Percentiles rank a stretch among this genome's conserved stretches.
Conservation (phyloP, 2,797 vertebrate genomes). For the Etheostoma perlongum region DNA sequence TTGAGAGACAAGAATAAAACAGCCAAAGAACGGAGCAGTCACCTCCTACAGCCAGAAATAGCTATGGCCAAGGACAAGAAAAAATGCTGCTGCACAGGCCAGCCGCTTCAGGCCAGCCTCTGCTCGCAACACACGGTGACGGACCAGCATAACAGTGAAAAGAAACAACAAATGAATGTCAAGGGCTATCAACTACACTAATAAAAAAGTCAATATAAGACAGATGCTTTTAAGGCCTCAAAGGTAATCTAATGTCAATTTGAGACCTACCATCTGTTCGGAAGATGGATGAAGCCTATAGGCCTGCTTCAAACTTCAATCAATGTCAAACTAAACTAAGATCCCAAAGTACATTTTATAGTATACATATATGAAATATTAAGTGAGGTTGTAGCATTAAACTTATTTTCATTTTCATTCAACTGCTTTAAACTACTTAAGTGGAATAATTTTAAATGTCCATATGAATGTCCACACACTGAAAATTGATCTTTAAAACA, state of each 20-base stretch:
- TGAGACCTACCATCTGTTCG: slow-evolving; percentile 64
- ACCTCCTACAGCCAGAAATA: slow-evolving; percentile 68
- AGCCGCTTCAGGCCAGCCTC: slow-evolving; percentile 47
- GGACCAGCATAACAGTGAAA: slow-evolving; percentile 56
- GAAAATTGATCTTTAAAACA: slow-evolving; percentile 2
- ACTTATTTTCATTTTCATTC: slow-evolving; percentile 18
- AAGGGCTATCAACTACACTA: slow-evolving; percentile 61
- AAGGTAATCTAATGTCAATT: slow-evolving; percentile 64
- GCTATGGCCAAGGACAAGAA: slow-evolving; percentile 71
- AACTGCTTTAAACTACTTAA: slow-evolving; percentile 12
- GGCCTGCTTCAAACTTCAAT: slow-evolving; percentile 46
- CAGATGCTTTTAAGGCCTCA: slow-evolving; percentile 66
- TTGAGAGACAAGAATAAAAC: slow-evolving; percentile 61
- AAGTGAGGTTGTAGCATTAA: background rate
- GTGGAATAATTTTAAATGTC: slow-evolving; percentile 7
- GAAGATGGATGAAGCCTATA: slow-evolving; percentile 48
- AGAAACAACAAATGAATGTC: slow-evolving; percentile 66
- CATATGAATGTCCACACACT: background rate
- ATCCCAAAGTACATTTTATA: slow-evolving; percentile 35
- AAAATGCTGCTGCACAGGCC: slow-evolving; percentile 31
- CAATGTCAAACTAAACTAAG: slow-evolving; percentile 52
- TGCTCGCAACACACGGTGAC: slow-evolving; percentile 42
- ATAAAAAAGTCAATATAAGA: slow-evolving; percentile 47
- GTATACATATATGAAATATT: slow-evolving; percentile 16
- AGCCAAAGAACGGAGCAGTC: slow-evolving; percentile 46